Evolutionary conservation across 2,888 invertebrate species (phyloP).

Genomic region (Agrotis segetum): DNA sequence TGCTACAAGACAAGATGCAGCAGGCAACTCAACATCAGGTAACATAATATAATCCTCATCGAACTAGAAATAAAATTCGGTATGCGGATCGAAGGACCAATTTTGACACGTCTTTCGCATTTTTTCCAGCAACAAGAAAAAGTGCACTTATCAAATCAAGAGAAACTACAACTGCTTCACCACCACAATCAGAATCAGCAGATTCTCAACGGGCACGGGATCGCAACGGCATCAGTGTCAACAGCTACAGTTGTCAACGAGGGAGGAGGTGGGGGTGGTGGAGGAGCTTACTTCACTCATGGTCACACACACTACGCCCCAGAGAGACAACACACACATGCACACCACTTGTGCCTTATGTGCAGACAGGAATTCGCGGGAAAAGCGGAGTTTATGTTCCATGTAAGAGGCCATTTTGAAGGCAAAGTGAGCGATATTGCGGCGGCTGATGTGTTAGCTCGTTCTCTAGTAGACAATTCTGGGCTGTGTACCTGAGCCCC

Average conservation of each 20-base stretch:
- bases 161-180: conserved; percentile 86
- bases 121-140: conserved; percentile 86
- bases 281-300: conserved; percentile 86
- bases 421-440: conserved; percentile 89
- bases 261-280: conserved; percentile 73
- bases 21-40: conserved; percentile 83
- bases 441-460: conserved; percentile 88
- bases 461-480: conserved; percentile 89
- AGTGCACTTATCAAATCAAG: conserved; percentile 87
- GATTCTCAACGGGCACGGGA: conserved; percentile 86
- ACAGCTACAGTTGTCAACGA: conserved; percentile 87
- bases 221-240: conserved; percentile 85
- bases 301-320: conserved; percentile 88
- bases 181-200: conserved; percentile 89
- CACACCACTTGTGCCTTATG: conserved; percentile 92
- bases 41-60: not conserved
- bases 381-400: conserved; percentile 93
- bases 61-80: not conserved
- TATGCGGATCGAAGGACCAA: conserved; percentile 1
- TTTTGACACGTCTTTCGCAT: not conserved
- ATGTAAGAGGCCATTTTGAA: conserved; percentile 93
- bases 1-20: conserved; percentile 88
- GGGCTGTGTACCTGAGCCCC: conserved; percentile 90
- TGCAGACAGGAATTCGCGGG: conserved; percentile 93
- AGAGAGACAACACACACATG: conserved; percentile 86